Evolutionary conservation across 2,113 vertebrate genomes (phyloP).

Genomic region (Aspidoscelis tigris): DNA sequence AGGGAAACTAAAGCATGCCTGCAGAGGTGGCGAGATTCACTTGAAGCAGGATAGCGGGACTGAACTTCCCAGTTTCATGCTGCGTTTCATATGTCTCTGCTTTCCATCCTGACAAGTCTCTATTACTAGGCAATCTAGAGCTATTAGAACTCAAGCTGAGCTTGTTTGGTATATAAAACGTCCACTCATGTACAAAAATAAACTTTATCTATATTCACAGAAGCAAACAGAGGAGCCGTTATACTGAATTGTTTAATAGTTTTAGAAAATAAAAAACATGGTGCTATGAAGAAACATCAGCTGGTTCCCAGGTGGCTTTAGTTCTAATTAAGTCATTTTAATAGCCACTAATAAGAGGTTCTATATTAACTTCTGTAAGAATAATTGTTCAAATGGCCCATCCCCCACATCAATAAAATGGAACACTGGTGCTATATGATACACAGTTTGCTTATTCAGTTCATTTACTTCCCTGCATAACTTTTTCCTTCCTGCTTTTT

Average conservation of each 20-base stretch:
- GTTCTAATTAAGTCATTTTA: constrained; percentile 50
- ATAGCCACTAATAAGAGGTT: constrained; percentile 14
- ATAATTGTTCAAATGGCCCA: not conserved
- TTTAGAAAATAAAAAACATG: constrained; percentile 46
- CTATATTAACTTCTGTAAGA: constrained; percentile 45
- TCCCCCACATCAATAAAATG: not conserved
- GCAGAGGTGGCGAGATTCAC: not conserved
- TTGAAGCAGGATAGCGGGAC: not conserved
- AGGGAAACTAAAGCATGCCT: constrained; percentile 15
- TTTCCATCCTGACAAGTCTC: not conserved
- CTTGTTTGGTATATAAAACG: constrained; percentile 61
- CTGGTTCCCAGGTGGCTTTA: constrained; percentile 43
- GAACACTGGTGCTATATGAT: constrained; percentile 32
- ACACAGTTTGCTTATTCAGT: constrained; percentile 30
- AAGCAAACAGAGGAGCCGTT: not conserved
- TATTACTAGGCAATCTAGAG: constrained; percentile 19
- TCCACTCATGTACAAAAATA: constrained; percentile 67
- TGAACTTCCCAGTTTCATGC: not conserved
- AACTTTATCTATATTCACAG: constrained; percentile 57
- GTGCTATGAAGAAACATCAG: constrained; percentile 35
- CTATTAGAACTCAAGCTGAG: constrained; percentile 41
- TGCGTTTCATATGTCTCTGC: constrained; percentile 6
- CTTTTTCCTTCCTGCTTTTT: constrained; percentile 30
- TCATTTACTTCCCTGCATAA: constrained; percentile 38
- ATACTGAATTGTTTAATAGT: constrained; percentile 44